These are phyloP conservation scores for Prinia subflava DNA, from an alignment of 2,113 vertebrate species.

Conservation along the genomic window DNA sequence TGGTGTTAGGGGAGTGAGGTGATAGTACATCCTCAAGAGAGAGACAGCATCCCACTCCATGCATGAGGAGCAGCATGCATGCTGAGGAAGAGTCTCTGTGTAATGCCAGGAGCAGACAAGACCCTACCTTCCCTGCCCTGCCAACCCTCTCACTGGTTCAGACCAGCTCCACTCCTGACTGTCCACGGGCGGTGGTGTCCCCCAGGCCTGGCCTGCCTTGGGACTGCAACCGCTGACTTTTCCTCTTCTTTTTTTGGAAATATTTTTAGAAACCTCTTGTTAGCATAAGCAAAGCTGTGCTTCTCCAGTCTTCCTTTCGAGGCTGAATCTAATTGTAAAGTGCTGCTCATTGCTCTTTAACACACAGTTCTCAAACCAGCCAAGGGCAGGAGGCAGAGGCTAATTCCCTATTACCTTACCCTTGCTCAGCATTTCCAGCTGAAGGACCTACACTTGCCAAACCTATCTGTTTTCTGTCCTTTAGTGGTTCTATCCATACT, in stretches of 20 bases:
- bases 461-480: not conserved
- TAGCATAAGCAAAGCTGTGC: not conserved
- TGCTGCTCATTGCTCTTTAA: not conserved
- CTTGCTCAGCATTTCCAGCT: not conserved
- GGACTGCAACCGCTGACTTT: not conserved
- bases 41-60: not conserved
- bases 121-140: not conserved
- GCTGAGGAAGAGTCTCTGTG: not conserved
- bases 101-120: not conserved
- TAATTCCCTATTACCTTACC: not conserved
- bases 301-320: not conserved
- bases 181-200: rapidly evolving
- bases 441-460: not conserved
- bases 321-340: not conserved
- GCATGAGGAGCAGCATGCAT: not conserved
- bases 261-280: not conserved
- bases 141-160: not conserved
- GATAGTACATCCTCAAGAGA: not conserved
- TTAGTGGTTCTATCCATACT: not conserved
- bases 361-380: not conserved
- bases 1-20: not conserved
- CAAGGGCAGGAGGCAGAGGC: not conserved
- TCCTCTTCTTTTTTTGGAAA: not conserved
- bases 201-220: not conserved
- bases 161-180: rapidly evolving